Percentiles rank a stretch among this genome's conserved stretches.
Evolutionary conservation across 23 tunicate genomes (phyloP).

Genomic region (Ciona savignyi): DNA sequence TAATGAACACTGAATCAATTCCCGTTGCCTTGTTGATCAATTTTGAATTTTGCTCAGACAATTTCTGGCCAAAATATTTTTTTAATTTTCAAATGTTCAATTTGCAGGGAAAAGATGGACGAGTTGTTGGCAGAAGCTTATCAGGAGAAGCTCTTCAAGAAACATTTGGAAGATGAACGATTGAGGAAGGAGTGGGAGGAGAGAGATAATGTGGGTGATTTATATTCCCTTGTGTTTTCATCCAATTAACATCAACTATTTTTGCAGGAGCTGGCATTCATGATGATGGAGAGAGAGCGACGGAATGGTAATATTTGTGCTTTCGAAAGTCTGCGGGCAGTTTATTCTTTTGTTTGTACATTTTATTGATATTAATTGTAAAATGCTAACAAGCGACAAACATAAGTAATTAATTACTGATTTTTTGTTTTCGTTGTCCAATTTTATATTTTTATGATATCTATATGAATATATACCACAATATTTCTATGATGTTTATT

Average conservation of each 20-base stretch:
- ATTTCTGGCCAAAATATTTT: too few relatives aligned
- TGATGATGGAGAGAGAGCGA: conserved; percentile 56
- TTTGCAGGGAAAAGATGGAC: conserved; percentile 46
- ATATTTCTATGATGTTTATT: too few relatives aligned
- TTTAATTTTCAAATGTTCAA: too few relatives aligned
- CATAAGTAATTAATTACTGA: not conserved
- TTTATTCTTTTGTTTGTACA: not conserved
- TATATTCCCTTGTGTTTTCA: too few relatives aligned
- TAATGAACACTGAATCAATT: not conserved
- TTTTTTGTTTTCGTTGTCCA: not conserved
- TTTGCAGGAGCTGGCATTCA: conserved; percentile 58
- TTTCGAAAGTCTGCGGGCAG: too few relatives aligned
- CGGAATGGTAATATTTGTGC: conserved; percentile 18
- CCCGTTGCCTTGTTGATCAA: too few relatives aligned
- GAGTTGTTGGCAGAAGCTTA: conserved; percentile 55
- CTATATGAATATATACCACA: too few relatives aligned
- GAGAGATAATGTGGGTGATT: conserved; percentile 31
- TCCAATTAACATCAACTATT: not conserved
- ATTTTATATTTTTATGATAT: not conserved
- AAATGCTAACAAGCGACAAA: not conserved
- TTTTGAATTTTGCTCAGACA: too few relatives aligned
- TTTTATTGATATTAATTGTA: not conserved
- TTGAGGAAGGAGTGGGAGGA: conserved; percentile 48
- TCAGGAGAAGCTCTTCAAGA: conserved; percentile 34
- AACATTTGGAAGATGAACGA: conserved; percentile 26